Percentiles rank a stretch among this genome's conserved stretches.
These are phyloP conservation scores for Phortica variegata DNA, from an alignment of 1,140 invertebrate species.

Conservation along the genomic window DNA sequence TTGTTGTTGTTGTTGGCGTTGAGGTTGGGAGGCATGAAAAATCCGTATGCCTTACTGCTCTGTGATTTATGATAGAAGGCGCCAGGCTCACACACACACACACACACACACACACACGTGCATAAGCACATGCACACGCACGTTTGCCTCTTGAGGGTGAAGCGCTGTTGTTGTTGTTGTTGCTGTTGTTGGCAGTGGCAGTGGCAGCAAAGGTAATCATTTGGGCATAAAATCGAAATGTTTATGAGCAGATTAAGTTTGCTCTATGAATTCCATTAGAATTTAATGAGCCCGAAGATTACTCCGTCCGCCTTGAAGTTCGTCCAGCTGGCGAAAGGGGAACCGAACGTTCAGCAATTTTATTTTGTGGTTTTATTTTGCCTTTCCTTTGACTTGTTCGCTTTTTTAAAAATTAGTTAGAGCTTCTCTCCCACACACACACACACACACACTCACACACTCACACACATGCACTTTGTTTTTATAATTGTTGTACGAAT, in stretches of 20 bases:
- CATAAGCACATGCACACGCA: too few species aligned
- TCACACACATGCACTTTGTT: not conserved
- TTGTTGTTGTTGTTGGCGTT: not conserved
- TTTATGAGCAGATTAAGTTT: conserved; percentile 36
- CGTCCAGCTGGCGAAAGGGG: conserved; percentile 1
- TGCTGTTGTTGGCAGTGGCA: too few species aligned
- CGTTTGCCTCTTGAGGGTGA: too few species aligned
- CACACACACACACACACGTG: not conserved
- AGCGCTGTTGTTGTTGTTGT: too few species aligned
- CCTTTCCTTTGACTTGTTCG: not conserved
- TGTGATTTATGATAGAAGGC: conserved; percentile 22
- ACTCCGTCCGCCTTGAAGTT: not conserved
- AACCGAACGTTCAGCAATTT: not conserved
- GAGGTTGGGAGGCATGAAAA: conserved; percentile 1
- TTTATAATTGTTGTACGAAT: not conserved
- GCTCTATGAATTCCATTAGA: conserved; percentile 28
- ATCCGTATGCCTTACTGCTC: conserved; percentile 2
- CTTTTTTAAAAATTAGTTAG: not conserved
- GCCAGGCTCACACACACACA: not conserved
- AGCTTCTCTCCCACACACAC: not conserved
- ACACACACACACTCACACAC: too few species aligned
- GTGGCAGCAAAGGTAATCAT: not conserved
- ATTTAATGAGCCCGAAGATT: conserved; percentile 30
- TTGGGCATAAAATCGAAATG: conserved; percentile 10
- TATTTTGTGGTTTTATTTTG: not conserved